Conservation (phyloP, 1,140 invertebrate species). For the Caenorhabditis latens region DNA sequence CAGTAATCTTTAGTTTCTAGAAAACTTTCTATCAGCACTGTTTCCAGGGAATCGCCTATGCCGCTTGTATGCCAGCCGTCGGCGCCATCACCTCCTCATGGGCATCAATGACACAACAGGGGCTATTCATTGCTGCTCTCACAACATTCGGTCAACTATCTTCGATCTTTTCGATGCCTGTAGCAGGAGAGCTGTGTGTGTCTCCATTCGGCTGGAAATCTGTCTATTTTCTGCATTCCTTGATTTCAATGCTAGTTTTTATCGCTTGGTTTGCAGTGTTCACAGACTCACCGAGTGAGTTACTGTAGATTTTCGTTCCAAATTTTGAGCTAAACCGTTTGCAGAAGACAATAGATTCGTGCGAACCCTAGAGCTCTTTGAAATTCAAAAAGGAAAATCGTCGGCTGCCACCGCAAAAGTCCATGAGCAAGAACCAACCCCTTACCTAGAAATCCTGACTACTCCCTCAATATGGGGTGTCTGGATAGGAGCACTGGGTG, state of each 20-base stretch:
- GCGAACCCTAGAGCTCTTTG: background rate
- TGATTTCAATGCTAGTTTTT: conserved; percentile 47
- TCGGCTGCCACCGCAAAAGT: background rate
- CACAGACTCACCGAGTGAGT: conserved; percentile 47
- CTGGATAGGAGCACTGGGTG: conserved; percentile 66
- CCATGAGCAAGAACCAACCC: conserved; percentile 40
- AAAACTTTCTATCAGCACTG: background rate
- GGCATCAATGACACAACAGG: conserved; percentile 65
- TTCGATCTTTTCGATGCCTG: conserved; percentile 62
- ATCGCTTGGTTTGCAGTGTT: conserved; percentile 19
- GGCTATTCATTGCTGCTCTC: conserved; percentile 62
- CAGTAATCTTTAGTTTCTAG: background rate
- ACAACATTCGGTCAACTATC: conserved; percentile 66
- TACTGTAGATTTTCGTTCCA: background rate
- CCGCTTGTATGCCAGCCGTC: conserved; percentile 64
- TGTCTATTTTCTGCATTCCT: conserved; percentile 64
- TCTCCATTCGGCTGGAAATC: conserved; percentile 64
- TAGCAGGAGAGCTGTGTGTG: conserved; percentile 61
- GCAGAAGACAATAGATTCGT: conserved; percentile 47
- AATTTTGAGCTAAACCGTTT: background rate
- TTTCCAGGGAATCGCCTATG: conserved; percentile 64
- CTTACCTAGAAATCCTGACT: conserved; percentile 59
- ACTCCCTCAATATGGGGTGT: conserved; percentile 66
- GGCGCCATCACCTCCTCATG: conserved; percentile 65
- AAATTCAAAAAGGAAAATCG: conserved; percentile 61